Evolutionary conservation across 2,888 invertebrate genomes (phyloP).

Genomic region (Ptychoptera albimana): DNA sequence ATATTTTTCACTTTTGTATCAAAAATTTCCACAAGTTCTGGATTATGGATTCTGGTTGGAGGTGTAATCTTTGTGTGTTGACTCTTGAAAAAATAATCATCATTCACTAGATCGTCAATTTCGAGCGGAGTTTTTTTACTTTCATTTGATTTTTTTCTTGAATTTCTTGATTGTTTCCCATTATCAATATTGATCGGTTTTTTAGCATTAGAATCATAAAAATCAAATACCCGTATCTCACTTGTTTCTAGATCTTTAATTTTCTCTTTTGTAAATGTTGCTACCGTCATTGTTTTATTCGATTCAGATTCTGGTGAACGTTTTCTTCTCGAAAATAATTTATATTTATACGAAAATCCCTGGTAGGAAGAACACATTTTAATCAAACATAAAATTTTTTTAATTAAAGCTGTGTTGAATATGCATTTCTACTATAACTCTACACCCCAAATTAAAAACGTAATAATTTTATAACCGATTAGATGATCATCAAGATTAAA

Average conservation of each 20-base stretch:
- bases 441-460: no score
- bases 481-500: no score
- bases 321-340: slow-evolving; percentile 1
- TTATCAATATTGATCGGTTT: not conserved
- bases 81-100: slow-evolving; percentile 7
- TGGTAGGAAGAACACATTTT: no score
- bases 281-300: not conserved
- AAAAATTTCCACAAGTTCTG: slow-evolving; percentile 1
- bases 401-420: no score
- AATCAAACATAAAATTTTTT: no score
- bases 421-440: no score
- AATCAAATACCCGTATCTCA: slow-evolving; percentile 6
- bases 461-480: no score
- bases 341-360: not conserved
- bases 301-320: not conserved
- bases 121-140: slow-evolving; percentile 2
- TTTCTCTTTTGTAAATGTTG: not conserved
- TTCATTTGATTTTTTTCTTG: not conserved
- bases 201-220: slow-evolving; percentile 1
- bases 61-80: slow-evolving; percentile 4
- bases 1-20: not conserved
- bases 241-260: not conserved
- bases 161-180: not conserved
- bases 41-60: not conserved
- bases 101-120: slow-evolving; percentile 10